Percentiles rank a stretch among this genome's conserved stretches.
Conservation (phyloP, 1,140 invertebrate species). For the Trichonephila inaurata region DNA sequence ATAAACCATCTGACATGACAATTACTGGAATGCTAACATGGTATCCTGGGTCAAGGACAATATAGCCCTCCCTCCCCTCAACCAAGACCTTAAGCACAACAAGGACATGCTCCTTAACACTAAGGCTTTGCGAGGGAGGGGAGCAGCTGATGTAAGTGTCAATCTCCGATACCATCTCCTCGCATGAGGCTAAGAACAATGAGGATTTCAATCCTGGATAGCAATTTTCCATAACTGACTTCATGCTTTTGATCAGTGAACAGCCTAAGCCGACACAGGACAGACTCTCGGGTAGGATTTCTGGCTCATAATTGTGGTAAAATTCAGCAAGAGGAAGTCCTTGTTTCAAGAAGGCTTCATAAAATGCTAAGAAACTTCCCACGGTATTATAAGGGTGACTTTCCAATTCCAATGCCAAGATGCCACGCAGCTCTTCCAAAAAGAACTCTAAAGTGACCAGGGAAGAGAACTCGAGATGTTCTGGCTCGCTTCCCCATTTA, state of each 20-base stretch:
- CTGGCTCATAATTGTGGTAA: slow-evolving; percentile 88
- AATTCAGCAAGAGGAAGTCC: slow-evolving; percentile 85
- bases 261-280: slow-evolving; percentile 93
- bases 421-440: slow-evolving; percentile 87
- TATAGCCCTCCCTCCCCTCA: slow-evolving; percentile 85
- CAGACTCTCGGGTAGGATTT: slow-evolving; percentile 88
- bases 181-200: slow-evolving; percentile 89
- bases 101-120: slow-evolving; percentile 93
- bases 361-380: slow-evolving; percentile 86
- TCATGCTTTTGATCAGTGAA: slow-evolving; percentile 85
- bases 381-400: slow-evolving; percentile 92
- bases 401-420: slow-evolving; percentile 87
- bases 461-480: slow-evolving; percentile 79
- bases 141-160: slow-evolving; percentile 77
- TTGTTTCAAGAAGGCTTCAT: slow-evolving; percentile 82
- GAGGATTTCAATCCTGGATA: slow-evolving; percentile 85
- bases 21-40: slow-evolving; percentile 92
- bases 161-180: slow-evolving; percentile 85
- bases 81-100: slow-evolving; percentile 89
- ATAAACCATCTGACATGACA: slow-evolving; percentile 90
- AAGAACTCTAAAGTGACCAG: slow-evolving; percentile 85
- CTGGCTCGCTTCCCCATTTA: slow-evolving; percentile 83
- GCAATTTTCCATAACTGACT: slow-evolving; percentile 83
- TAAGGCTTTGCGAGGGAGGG: slow-evolving; percentile 79
- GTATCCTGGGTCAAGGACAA: slow-evolving; percentile 94